Percentiles rank a stretch among this genome's conserved stretches.
phyloP scores from a whole-genome alignment of 2,888 invertebrate species.

The Drosophila macrospina region DNA sequence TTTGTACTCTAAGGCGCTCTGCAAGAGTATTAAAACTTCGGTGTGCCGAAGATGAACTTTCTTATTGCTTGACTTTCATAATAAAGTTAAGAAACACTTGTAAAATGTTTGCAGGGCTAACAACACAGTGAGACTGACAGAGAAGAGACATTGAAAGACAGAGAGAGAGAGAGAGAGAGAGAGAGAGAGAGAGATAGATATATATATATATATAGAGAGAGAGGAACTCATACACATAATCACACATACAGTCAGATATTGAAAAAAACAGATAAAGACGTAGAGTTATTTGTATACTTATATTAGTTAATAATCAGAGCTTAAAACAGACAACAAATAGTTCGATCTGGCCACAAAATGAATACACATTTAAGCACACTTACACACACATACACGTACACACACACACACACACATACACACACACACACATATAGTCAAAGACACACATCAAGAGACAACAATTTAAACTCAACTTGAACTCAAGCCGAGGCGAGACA shows the following conservation, averaged over 20 bases:
- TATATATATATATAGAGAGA: neutral
- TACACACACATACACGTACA: neutral
- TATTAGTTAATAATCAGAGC: neutral
- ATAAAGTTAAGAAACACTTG: neutral
- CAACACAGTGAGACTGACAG: conserved; percentile 15
- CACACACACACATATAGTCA: neutral
- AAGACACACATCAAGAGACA: conserved; percentile 5
- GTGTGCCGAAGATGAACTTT: neutral
- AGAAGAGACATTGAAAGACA: conserved; percentile 6
- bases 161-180: conserved; percentile 7
- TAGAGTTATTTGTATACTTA: neutral
- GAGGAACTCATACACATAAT: neutral
- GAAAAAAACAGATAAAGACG: too few species aligned
- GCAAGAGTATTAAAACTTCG: too few species aligned
- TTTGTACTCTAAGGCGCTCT: too few species aligned
- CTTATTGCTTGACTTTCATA: neutral
- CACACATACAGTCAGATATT: conserved; percentile 6
- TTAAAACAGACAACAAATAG: conserved; percentile 3
- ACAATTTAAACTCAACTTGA: conserved; percentile 26
- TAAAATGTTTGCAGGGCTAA: conserved; percentile 26
- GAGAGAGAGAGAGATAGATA: neutral
- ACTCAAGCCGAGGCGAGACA: conserved; percentile 32
- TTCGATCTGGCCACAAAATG: neutral
- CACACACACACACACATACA: neutral
- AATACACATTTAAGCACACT: neutral